Evolutionary conservation across 2,113 vertebrate species (phyloP).

Genomic region (Leucopternis melanops): DNA sequence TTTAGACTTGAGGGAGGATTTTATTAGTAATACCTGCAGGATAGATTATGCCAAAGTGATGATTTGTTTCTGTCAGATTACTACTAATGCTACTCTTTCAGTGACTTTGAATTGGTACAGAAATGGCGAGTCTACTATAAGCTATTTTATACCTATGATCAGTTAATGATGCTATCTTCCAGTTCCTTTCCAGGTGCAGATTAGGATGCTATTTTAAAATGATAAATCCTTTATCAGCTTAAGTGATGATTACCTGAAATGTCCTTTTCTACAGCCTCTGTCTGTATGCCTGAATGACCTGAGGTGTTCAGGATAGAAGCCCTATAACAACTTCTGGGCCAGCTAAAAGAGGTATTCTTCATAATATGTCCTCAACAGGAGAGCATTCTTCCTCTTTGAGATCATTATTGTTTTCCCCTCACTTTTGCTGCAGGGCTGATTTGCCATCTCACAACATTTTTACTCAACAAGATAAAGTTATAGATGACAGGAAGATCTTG

Average conservation of each 20-base stretch:
- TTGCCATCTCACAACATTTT: not conserved
- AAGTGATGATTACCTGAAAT: not conserved
- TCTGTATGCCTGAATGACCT: not conserved
- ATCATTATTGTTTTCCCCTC: not conserved
- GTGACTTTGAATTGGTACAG: not conserved
- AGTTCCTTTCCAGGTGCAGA: not conserved
- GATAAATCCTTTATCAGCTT: not conserved
- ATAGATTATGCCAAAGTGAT: not conserved
- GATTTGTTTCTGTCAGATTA: not conserved
- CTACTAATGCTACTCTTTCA: not conserved
- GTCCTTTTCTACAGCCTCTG: not conserved
- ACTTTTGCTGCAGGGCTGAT: not conserved
- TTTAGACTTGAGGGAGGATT: not conserved
- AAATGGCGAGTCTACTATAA: not conserved
- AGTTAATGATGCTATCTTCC: not conserved
- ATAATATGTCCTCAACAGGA: not conserved
- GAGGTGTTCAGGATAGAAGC: not conserved
- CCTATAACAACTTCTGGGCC: not conserved
- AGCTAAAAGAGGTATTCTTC: not conserved
- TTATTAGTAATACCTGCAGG: not conserved
- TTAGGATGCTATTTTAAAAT: not conserved
- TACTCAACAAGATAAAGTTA: not conserved
- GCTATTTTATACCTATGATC: not conserved
- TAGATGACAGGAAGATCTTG: not conserved
- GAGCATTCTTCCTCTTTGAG: not conserved